These are phyloP conservation scores for Cygnus buccinator DNA, from an alignment of 2,113 vertebrate species.

Conservation along the genomic window DNA sequence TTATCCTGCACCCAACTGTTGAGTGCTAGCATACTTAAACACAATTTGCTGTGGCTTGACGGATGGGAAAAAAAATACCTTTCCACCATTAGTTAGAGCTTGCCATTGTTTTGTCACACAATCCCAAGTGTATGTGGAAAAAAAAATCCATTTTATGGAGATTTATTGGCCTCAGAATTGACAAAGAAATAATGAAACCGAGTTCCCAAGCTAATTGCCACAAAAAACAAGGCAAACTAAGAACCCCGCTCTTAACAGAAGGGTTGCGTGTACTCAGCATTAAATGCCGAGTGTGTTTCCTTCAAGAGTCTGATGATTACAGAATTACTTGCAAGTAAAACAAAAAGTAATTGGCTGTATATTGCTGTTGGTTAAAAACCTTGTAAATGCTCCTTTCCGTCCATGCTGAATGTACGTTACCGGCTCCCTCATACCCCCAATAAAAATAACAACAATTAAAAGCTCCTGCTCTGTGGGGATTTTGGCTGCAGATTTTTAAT, in stretches of 20 bases:
- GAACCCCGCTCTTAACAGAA: background rate
- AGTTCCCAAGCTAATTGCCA: constrained; percentile 9
- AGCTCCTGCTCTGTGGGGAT: constrained; percentile 41
- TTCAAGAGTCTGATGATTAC: constrained; percentile 39
- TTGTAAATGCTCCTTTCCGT: constrained; percentile 61
- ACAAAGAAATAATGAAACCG: constrained; percentile 21
- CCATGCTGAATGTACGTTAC: constrained; percentile 19
- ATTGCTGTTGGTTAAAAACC: constrained; percentile 55
- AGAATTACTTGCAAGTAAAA: constrained; percentile 54
- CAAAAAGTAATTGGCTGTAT: constrained; percentile 66
- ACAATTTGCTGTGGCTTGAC: background rate
- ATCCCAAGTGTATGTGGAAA: background rate
- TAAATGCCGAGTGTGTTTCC: constrained; percentile 4
- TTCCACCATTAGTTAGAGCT: background rate
- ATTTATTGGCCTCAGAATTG: constrained; percentile 20
- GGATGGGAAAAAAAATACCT: background rate
- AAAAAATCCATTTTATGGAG: background rate
- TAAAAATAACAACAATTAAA: constrained; percentile 67
- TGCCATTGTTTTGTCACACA: background rate
- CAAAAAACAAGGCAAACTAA: constrained; percentile 14
- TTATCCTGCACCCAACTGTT: background rate
- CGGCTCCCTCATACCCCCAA: background rate
- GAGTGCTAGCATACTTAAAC: background rate
- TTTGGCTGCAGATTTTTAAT: constrained; percentile 60
- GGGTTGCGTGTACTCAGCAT: background rate